phyloP scores from a whole-genome alignment of 1,140 invertebrate genomes.

The Heliconius congener region DNA sequence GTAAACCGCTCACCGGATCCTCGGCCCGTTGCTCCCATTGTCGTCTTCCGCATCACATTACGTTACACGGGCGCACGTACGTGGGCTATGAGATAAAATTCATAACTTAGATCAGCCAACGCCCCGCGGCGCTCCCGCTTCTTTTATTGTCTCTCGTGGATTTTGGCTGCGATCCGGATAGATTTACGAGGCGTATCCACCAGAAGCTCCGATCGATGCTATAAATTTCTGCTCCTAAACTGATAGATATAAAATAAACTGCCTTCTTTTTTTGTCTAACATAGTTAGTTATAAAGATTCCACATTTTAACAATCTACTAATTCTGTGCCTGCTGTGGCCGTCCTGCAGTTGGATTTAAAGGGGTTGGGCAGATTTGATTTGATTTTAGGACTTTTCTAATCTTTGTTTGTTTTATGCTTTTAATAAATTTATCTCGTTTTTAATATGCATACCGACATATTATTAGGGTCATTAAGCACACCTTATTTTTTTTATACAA shows the following conservation, averaged over 20 bases:
- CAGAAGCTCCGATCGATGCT: slow-evolving; percentile 28
- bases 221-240: slow-evolving; percentile 29
- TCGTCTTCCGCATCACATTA: slow-evolving; percentile 63
- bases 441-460: too few species aligned
- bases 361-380: too few species aligned
- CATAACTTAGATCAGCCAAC: slow-evolving; percentile 37
- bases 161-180: slow-evolving; percentile 37
- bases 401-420: too few species aligned
- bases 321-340: neutral
- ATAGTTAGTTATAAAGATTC: neutral
- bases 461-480: too few species aligned
- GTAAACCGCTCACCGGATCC: slow-evolving; percentile 67
- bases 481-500: too few species aligned
- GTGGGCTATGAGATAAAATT: slow-evolving; percentile 32
- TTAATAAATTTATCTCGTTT: too few species aligned
- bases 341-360: too few species aligned
- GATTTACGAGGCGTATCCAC: slow-evolving; percentile 36
- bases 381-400: too few species aligned
- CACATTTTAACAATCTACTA: neutral
- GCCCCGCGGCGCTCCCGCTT: slow-evolving; percentile 33
- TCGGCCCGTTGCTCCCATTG: slow-evolving; percentile 64
- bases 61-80: slow-evolving; percentile 21
- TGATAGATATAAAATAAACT: neutral
- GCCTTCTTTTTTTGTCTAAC: neutral
- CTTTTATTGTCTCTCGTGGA: slow-evolving; percentile 43